phyloP scores from a whole-genome alignment of 53 echinoderm and acorn worm genomes.

The Henricia sp. region DNA sequence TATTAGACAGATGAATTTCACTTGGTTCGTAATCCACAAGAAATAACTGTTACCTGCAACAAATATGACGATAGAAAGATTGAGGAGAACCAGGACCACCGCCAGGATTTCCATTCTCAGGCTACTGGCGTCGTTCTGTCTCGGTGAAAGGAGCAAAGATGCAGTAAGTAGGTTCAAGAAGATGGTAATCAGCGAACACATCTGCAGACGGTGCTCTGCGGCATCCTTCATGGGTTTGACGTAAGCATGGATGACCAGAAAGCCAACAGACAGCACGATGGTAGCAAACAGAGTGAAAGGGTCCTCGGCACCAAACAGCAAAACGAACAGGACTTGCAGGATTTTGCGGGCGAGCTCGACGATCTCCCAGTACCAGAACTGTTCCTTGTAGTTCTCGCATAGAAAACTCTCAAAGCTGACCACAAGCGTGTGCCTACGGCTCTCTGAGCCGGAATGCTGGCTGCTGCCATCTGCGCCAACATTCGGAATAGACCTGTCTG shows the following conservation, averaged over 20 bases:
- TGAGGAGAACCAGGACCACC: conserved; percentile 16
- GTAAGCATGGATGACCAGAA: conserved; percentile 58
- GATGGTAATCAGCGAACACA: conserved; percentile 52
- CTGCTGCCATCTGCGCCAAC: too few species aligned
- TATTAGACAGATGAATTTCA: too few species aligned
- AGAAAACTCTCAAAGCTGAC: conserved; percentile 46
- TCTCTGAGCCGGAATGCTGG: neutral
- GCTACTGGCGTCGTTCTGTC: neutral
- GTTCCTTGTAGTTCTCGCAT: conserved; percentile 47
- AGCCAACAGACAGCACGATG: conserved; percentile 57
- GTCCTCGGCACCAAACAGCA: conserved; percentile 45
- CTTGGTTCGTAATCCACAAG: too few species aligned
- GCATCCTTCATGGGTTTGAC: conserved; percentile 69
- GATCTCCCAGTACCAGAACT: conserved; percentile 68
- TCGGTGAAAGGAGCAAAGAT: conserved; percentile 45
- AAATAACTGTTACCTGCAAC: conserved; percentile 39
- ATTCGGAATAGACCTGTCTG: too few species aligned
- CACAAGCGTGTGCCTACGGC: too few species aligned
- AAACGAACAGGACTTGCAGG: conserved; percentile 29
- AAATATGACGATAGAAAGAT: conserved; percentile 9
- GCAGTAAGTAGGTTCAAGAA: conserved; percentile 64
- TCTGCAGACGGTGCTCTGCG: conserved; percentile 61
- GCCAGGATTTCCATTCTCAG: conserved; percentile 2
- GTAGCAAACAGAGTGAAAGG: conserved; percentile 55
- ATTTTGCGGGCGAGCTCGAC: conserved; percentile 54